Conservation (phyloP, 2,797 vertebrate species). For the Labeo calbasu region DNA sequence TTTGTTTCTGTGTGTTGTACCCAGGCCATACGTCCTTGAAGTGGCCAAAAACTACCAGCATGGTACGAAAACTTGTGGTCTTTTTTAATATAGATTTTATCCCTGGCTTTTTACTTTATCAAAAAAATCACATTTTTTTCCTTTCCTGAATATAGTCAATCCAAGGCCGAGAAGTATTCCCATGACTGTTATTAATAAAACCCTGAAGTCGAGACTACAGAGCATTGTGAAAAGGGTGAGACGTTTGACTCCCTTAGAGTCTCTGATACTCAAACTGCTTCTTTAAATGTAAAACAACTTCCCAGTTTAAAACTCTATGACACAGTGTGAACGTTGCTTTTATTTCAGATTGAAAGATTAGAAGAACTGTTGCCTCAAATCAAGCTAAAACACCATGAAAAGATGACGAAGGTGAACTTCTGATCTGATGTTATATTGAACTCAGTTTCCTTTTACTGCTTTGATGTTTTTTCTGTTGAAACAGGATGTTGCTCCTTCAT, state of each 20-base stretch:
- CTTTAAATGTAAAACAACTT: background rate
- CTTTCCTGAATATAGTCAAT: slow-evolving; percentile 63
- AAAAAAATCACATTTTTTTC: background rate
- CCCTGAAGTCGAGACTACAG: slow-evolving; percentile 75
- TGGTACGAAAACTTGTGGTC: slow-evolving; percentile 66
- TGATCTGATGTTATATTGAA: background rate
- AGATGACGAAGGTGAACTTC: slow-evolving; percentile 72
- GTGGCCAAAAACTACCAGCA: slow-evolving; percentile 77
- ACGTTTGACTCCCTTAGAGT: background rate
- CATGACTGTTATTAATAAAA: slow-evolving; percentile 74
- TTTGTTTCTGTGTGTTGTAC: slow-evolving; percentile 15
- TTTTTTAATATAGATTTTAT: background rate
- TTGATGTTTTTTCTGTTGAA: background rate
- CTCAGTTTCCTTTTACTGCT: background rate
- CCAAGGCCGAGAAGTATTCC: slow-evolving; percentile 72
- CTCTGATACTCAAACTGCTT: background rate
- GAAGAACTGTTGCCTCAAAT: slow-evolving; percentile 79
- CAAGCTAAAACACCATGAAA: slow-evolving; percentile 73
- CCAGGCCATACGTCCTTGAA: slow-evolving; percentile 79
- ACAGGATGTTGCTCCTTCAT: background rate
- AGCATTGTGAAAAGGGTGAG: slow-evolving; percentile 72
- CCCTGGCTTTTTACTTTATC: background rate
- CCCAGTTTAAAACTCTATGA: background rate
- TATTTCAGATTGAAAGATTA: slow-evolving; percentile 77
- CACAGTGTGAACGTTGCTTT: background rate